Evolutionary conservation across 2,797 vertebrate genomes (phyloP).

Genomic region (Labeo calbasu): DNA sequence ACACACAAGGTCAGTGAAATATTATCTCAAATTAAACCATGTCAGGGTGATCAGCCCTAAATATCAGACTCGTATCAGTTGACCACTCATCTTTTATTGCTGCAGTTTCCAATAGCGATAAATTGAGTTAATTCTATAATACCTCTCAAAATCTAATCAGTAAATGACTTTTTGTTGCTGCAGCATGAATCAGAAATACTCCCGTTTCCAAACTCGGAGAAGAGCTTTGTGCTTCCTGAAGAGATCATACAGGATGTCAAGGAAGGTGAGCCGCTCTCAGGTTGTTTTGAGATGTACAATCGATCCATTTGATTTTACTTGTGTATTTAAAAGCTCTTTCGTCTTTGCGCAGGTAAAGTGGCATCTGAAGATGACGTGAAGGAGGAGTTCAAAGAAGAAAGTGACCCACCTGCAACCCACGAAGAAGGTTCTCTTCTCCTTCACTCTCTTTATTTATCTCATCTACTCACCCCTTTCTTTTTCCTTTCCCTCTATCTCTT

Average conservation of each 20-base stretch:
- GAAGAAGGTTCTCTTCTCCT: conserved; percentile 84
- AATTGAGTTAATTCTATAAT: neutral
- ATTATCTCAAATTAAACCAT: neutral
- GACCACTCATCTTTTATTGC: neutral
- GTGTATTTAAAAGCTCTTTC: conserved; percentile 22
- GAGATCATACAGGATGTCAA: conserved; percentile 97
- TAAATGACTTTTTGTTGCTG: conserved; percentile 19
- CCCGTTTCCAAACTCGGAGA: conserved; percentile 94
- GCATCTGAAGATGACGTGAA: conserved; percentile 88
- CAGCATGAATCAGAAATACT: conserved; percentile 98
- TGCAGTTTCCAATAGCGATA: neutral
- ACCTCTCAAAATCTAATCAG: neutral
- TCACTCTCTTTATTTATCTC: conserved; percentile 30
- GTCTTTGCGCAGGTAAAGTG: conserved; percentile 82
- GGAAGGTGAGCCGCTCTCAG: conserved; percentile 83
- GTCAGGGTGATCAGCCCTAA: neutral
- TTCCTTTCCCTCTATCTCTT: conserved; percentile 25
- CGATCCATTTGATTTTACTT: neutral
- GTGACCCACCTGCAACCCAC: conserved; percentile 84
- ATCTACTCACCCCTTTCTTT: conserved; percentile 10
- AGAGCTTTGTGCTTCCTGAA: conserved; percentile 93
- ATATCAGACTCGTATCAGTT: neutral
- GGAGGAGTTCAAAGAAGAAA: conserved; percentile 91
- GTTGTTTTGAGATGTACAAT: neutral
- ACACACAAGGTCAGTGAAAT: neutral